Evolutionary conservation across 2,888 invertebrate species (phyloP), one percentile per base, ranked within the genome.

Genomic region (Pheosia tremula): DNA sequence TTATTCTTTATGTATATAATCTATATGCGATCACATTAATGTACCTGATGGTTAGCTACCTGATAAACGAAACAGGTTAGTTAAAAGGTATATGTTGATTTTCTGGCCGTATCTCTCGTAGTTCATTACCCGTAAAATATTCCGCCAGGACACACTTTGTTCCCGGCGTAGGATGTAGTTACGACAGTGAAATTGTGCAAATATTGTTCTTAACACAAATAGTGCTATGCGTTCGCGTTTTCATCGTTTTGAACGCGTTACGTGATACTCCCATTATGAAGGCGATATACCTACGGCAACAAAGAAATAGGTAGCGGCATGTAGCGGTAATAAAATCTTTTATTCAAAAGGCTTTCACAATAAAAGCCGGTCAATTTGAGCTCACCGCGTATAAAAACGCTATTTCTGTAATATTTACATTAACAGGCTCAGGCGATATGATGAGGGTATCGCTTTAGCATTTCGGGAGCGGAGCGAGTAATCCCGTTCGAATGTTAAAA

Each of bases 131-230:
- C 85, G 86, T 87, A 84, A 89, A 90, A 90, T 87, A 85, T 85
- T 87, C 87, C 77, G 80, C 78, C 85, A 79, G 78, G 79, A 77
- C 81, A 81, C 84, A 84, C 84, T 88, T 87, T 87, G 85, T 87
- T 86, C 82, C 79, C 77, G 82, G 83, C 82, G 74, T 77, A 76
- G 82, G 80, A 84, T 77, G 84, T 81, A 86, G 87, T 87, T 84
- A 78, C 79, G 81, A 82, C 82, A 81, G 82, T 75, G 79, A 82
- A 88, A 89, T 88, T 84, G 85, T 79, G 86, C 89, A 89, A 89
- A 90, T 90, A 87, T 89, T 89, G 84, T 87, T 82, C 82, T 80
- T 81, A 82, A 79, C 84, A 89, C 87, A 88, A 89, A 90, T 87
- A 86, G 86, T 80, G 82, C 77, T 75, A 78, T 75, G 77, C 79